Base-by-base conservation (phyloP, 2,888 invertebrate species). In the Agrotis ipsilon region DNA sequence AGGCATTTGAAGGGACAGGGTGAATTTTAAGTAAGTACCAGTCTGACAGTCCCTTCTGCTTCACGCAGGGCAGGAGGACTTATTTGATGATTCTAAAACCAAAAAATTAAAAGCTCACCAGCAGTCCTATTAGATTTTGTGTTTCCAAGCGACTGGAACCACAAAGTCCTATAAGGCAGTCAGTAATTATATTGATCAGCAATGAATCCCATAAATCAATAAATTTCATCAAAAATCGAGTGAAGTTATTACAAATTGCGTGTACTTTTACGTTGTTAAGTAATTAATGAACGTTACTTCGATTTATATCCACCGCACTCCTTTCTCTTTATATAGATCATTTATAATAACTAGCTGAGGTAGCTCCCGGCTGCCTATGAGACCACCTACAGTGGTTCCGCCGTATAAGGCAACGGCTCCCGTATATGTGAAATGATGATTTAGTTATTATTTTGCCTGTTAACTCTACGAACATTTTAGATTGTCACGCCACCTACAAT, bases 291-390 rank as follows among this genome's bases (percentile, higher is more conserved):
- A 55, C 18, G 46, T 59, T 19, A 55, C 46, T 49, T 52, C 39
- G 51, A 60, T 24, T 70, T 61, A 48, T 18, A 32, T 32, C 32
- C 32, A 48, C 9, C 11, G 27, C 21, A 67, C 58, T 80, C 60
- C 81, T 81, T 64, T 77, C 81, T 57, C 63, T 51, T 65, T 69
- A 64, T 81, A 52, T 77, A 19, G 48, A 69, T 51, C 24, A 58
- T 52, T 68, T 58, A 69, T 77, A 69, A 78, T 77, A 69, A 77
- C 71, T 77, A 77, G 81, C 58, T 49, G 60, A 57, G 55, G 19
- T 81, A 27, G 70, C 70, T 81, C 32, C 81, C 51, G 60, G 81
- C 68, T 60, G 39, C 24, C 45, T 16, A 18, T 61, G 9, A 24
- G 76, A 59, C 68, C 77, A 60, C 63, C 78, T 68, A 67, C 55